These are phyloP conservation scores for Nipponia nippon DNA, from an alignment of 2,113 vertebrate genomes.

Conservation along the genomic window DNA sequence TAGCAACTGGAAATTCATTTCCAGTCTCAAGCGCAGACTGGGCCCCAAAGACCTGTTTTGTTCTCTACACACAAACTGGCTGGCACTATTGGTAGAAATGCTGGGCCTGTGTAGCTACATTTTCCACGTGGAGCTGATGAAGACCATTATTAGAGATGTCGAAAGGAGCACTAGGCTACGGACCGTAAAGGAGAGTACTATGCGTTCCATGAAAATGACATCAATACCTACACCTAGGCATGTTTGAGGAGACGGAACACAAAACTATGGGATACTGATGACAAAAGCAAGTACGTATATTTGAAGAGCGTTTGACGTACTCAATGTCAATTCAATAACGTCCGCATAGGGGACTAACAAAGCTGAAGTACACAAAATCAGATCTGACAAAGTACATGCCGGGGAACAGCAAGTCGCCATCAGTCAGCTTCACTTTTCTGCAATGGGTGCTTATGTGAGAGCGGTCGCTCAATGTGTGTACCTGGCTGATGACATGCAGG, in stretches of 20 bases:
- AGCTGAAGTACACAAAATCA: neutral
- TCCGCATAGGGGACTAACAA: neutral
- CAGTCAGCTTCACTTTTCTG: neutral
- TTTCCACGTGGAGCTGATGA: neutral
- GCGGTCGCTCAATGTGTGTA: fast-evolving
- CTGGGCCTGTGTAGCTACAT: neutral
- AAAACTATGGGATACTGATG: neutral
- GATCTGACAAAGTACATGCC: fast-evolving
- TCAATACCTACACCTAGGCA: neutral
- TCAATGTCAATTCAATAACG: neutral
- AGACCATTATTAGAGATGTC: neutral
- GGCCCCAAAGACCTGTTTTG: neutral
- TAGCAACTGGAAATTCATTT: neutral
- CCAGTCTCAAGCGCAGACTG: neutral
- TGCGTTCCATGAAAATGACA: neutral
- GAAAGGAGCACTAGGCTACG: neutral
- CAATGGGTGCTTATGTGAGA: neutral
- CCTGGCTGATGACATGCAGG: neutral
- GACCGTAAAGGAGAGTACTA: fast-evolving
- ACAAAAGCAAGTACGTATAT: neutral
- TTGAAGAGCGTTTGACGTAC: neutral
- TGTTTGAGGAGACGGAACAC: neutral
- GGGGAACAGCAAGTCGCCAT: neutral
- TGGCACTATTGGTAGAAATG: neutral
- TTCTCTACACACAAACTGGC: neutral